Percentiles rank a stretch among this genome's conserved stretches.
Evolutionary conservation across 2,797 vertebrate species (phyloP).

Genomic region (Halcyon badia): DNA sequence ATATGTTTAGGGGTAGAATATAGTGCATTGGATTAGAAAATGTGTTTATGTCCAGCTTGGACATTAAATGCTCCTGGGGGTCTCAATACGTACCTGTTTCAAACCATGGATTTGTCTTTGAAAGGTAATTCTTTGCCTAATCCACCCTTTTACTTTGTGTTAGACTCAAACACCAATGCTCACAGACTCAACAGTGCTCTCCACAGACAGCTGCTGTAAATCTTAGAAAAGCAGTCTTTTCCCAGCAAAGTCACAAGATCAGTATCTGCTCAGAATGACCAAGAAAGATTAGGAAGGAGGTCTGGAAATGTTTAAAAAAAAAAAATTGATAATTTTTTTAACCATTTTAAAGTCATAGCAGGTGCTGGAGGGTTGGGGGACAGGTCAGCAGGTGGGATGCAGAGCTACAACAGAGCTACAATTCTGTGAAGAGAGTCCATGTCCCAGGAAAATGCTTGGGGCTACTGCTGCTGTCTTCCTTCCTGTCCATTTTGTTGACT

Average conservation of each 20-base stretch:
- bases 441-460: background rate
- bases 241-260: background rate
- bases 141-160: background rate
- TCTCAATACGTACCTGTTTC: background rate
- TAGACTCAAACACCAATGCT: fast-evolving
- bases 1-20: background rate
- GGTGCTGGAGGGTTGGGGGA: background rate
- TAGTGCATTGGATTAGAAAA: background rate
- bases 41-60: background rate
- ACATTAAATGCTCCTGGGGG: background rate
- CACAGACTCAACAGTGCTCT: background rate
- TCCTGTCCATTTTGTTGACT: background rate
- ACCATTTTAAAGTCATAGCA: background rate
- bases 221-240: background rate
- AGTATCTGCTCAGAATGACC: background rate
- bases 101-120: background rate
- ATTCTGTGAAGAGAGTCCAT: background rate
- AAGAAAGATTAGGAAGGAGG: background rate
- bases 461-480: background rate
- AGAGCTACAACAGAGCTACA: background rate
- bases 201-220: background rate
- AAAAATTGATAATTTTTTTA: background rate
- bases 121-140: background rate
- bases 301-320: background rate
- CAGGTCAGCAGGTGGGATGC: background rate